A percentile compares a stretch with the other conserved stretches of the same genome.
These are phyloP conservation scores for Caenorhabditis elegans DNA, from an alignment of 1,140 invertebrate species.

Conservation along the genomic window DNA sequence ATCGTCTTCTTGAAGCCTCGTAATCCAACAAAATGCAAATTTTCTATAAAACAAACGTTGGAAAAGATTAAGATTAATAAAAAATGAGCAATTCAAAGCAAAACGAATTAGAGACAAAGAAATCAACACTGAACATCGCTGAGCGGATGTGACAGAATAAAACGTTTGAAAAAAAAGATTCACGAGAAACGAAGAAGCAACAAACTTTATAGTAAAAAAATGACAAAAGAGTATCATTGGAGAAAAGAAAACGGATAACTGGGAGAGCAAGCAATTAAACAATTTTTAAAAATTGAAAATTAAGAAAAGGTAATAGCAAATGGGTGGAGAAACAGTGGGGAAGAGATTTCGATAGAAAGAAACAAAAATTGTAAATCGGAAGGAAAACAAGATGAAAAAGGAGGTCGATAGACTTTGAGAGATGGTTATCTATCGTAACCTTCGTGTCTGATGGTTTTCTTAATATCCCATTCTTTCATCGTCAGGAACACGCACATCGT, in stretches of 20 bases:
- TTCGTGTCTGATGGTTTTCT: neutral
- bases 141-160: conserved; percentile 12
- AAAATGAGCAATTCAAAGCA: neutral
- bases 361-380: neutral
- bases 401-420: neutral
- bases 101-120: neutral
- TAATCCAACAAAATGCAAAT: neutral
- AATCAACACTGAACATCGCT: conserved; percentile 26
- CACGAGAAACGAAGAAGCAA: neutral
- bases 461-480: conserved; percentile 46
- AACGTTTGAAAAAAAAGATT: neutral
- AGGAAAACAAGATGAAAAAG: neutral
- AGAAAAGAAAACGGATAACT: neutral
- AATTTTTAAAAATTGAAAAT: neutral
- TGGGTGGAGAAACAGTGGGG: neutral
- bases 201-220: conserved; percentile 30
- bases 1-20: neutral
- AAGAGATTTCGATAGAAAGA: neutral
- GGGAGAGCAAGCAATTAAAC: neutral
- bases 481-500: conserved; percentile 82
- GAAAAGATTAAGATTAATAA: neutral
- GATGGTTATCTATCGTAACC: neutral
- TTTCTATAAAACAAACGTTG: neutral
- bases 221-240: conserved; percentile 30
- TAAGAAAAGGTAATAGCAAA: conserved; percentile 7